Conservation (phyloP, 2,113 vertebrate species). For the Carassius auratus region DNA sequence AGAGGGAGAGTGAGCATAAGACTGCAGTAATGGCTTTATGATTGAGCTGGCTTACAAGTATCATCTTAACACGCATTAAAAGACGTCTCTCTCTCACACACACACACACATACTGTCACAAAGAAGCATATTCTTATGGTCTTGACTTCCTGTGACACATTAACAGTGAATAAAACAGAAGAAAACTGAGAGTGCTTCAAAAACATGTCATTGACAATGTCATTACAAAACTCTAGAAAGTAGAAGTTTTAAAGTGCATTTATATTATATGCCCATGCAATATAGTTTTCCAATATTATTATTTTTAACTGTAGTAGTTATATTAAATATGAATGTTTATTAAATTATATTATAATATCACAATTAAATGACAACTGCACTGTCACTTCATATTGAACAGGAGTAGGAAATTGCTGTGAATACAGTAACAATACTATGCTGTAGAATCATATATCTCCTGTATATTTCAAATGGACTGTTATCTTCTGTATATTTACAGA, state of each 20-base stretch:
- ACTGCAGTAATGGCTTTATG: slow-evolving; percentile 54
- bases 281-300: background rate
- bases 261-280: background rate
- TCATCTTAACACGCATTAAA: slow-evolving; percentile 41
- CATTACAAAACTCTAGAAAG: background rate
- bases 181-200: background rate
- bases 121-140: background rate
- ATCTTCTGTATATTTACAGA: background rate
- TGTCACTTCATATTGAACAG: background rate
- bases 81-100: slow-evolving; percentile 34
- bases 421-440: background rate
- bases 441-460: background rate
- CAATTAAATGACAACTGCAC: background rate
- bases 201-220: background rate
- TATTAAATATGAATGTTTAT: background rate
- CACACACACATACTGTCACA: slow-evolving; percentile 4
- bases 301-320: background rate
- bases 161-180: background rate
- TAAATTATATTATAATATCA: background rate
- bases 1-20: slow-evolving; percentile 38
- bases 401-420: background rate
- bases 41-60: slow-evolving; percentile 47
- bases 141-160: background rate
- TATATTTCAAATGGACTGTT: background rate
- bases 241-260: background rate